phyloP scores from a whole-genome alignment of 1,140 invertebrate genomes.

The roundworm (Caenorhabditis elegans) region DNA sequence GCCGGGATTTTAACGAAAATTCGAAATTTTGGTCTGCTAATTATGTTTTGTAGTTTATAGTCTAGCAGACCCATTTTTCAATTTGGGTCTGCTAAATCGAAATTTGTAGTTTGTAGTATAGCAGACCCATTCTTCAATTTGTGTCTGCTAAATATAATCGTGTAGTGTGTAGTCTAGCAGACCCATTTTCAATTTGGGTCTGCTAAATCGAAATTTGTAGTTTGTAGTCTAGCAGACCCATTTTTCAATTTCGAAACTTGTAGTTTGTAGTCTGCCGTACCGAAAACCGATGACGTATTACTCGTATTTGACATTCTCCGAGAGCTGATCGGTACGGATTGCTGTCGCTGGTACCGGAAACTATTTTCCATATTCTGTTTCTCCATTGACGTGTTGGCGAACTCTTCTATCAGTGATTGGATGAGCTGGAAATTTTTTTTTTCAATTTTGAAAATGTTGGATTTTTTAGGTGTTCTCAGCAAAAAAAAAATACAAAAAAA shows the following conservation, averaged over 20 bases:
- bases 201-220: neutral
- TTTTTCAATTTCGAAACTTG: no score
- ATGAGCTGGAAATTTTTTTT: slow-evolving; percentile 37
- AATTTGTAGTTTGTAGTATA: neutral
- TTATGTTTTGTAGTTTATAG: neutral
- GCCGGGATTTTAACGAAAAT: neutral
- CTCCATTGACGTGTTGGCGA: neutral
- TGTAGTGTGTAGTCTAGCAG: neutral
- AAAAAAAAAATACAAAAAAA: no score
- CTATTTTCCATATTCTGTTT: neutral
- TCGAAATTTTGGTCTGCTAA: neutral
- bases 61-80: neutral
- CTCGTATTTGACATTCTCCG: neutral
- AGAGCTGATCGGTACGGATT: neutral
- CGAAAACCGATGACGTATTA: neutral
- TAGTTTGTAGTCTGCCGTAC: no score
- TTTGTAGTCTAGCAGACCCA: neutral
- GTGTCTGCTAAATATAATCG: neutral
- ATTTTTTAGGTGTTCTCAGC: no score
- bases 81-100: neutral
- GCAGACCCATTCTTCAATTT: neutral
- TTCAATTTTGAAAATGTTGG: no score
- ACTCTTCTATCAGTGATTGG: slow-evolving; percentile 34
- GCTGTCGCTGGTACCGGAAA: neutral
- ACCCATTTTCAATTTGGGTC: neutral